Percentiles rank a stretch among this genome's conserved stretches.
phyloP scores from a whole-genome alignment of 2,888 invertebrate species.

The Caenorhabditis sp. region DNA sequence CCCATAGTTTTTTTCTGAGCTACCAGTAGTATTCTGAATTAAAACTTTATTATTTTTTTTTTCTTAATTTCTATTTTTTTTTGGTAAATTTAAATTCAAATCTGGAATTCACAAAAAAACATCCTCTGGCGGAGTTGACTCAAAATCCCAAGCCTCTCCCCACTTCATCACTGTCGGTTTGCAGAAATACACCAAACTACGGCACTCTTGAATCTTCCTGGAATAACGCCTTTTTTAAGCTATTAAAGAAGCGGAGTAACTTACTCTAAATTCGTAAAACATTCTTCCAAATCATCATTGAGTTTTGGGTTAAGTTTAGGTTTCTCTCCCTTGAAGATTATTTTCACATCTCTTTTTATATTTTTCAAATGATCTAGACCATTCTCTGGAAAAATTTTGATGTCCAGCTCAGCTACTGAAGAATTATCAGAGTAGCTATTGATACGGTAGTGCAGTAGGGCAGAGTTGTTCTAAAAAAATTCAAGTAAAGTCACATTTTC shows the following conservation, averaged over 20 bases:
- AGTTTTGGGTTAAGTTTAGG: background rate
- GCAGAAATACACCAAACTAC: background rate
- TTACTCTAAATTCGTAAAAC: background rate
- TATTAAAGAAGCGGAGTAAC: background rate
- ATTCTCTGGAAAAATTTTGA: background rate
- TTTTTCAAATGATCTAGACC: too few species aligned
- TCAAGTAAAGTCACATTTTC: too few species aligned
- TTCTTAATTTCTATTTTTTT: too few species aligned
- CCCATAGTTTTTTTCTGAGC: too few species aligned
- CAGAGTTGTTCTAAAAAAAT: background rate
- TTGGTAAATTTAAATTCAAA: too few species aligned
- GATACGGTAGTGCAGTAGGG: background rate
- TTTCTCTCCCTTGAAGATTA: background rate
- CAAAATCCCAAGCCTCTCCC: background rate
- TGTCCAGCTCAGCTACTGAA: background rate
- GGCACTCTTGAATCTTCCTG: background rate
- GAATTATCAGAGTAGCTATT: background rate
- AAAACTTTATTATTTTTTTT: too few species aligned
- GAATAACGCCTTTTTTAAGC: too few species aligned
- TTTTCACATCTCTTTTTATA: too few species aligned
- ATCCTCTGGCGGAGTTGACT: background rate
- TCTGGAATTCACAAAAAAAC: too few species aligned
- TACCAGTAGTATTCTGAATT: too few species aligned
- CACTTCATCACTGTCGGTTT: background rate
- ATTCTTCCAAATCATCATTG: background rate